A percentile compares a stretch with the other conserved stretches of the same genome.
phyloP scores from a whole-genome alignment of 2,888 invertebrate species.

The Tetragonisca angustula region DNA sequence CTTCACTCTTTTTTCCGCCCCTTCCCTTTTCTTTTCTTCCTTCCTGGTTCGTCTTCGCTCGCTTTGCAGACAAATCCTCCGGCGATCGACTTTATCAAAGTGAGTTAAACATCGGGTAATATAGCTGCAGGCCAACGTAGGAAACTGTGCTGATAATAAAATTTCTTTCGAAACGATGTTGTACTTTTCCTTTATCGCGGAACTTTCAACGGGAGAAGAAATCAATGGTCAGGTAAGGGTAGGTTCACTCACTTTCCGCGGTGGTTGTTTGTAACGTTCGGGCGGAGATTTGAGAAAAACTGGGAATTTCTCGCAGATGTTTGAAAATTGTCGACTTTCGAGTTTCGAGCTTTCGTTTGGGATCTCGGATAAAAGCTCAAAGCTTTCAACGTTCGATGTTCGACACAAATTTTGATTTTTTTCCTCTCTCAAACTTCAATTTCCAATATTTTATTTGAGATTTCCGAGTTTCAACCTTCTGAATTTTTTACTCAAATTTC shows the following conservation, averaged over 20 bases:
- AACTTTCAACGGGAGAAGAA: constrained; percentile 15
- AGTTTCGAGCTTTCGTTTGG: too few relatives aligned
- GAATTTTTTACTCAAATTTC: too few relatives aligned
- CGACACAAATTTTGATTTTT: too few relatives aligned
- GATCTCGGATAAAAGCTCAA: too few relatives aligned
- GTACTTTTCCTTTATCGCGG: constrained; percentile 25
- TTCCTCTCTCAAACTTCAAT: too few relatives aligned
- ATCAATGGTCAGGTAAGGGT: constrained; percentile 9
- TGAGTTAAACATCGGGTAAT: constrained; percentile 36
- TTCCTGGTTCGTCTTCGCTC: not conserved
- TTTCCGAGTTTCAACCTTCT: too few relatives aligned
- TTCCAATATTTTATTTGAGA: too few relatives aligned
- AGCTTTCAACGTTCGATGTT: too few relatives aligned
- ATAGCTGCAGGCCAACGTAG: constrained; percentile 9
- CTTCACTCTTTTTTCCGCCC: not conserved
- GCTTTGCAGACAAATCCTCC: not conserved
- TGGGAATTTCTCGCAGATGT: too few relatives aligned
- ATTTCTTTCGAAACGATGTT: constrained; percentile 23
- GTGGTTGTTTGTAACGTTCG: not conserved
- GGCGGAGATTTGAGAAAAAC: not conserved
- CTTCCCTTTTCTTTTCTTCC: not conserved
- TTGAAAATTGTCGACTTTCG: too few relatives aligned
- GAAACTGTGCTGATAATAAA: constrained; percentile 33
- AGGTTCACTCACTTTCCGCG: not conserved
- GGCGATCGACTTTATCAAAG: constrained; percentile 42